phyloP scores from a whole-genome alignment of 2,888 invertebrate species.

The Apodemia hepburni region DNA sequence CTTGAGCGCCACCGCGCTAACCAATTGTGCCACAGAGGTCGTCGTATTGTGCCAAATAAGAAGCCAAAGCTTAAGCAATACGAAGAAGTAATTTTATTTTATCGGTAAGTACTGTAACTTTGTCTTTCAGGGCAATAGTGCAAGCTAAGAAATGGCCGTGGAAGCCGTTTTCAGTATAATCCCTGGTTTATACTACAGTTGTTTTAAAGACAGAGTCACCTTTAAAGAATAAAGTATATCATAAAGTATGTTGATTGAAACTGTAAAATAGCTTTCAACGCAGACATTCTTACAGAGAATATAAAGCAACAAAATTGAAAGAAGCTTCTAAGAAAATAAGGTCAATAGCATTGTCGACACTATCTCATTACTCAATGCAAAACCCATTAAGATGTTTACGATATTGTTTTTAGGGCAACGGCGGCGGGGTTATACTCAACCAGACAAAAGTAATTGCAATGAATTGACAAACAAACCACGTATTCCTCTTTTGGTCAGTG shows the following conservation, averaged over 20 bases:
- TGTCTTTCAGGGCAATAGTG: no score
- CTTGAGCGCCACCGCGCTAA: no score
- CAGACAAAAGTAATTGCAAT: conserved; percentile 1
- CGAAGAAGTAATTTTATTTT: no score
- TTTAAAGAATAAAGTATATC: neutral
- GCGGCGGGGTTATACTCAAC: neutral
- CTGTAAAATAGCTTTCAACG: neutral
- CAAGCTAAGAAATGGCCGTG: no score
- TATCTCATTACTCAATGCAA: neutral
- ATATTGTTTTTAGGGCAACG: neutral
- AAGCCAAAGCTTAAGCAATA: no score
- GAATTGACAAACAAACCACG: neutral
- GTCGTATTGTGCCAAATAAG: no score
- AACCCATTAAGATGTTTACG: conserved; percentile 1
- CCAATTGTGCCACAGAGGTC: no score
- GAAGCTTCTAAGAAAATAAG: neutral
- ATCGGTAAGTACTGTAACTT: no score
- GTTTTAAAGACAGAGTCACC: no score
- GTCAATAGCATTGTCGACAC: neutral
- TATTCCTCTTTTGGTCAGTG: no score
- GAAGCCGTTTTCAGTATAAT: no score
- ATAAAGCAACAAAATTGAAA: conserved; percentile 2
- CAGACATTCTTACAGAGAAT: neutral
- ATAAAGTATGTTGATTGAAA: neutral
- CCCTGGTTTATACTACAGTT: no score